phyloP scores from a whole-genome alignment of 2,797 vertebrate species.

The Ctenopoma kingsleyae region DNA sequence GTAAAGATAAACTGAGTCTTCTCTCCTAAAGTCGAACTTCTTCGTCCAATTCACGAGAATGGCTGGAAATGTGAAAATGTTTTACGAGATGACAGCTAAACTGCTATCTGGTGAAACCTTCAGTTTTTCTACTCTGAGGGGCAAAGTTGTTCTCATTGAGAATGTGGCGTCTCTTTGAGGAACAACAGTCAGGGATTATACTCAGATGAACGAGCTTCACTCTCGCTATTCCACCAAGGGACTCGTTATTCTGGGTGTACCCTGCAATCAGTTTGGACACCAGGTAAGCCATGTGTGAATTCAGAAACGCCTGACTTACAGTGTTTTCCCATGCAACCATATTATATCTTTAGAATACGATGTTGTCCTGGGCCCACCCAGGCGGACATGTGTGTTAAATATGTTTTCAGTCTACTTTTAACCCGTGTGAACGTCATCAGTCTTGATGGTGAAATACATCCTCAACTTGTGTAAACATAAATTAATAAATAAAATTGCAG shows the following conservation, averaged over 20 bases:
- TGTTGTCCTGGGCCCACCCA: too few relatives aligned
- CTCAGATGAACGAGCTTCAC: conserved; percentile 92
- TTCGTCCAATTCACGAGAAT: conserved; percentile 38
- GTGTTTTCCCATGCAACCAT: background rate
- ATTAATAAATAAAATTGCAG: background rate
- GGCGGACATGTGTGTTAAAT: background rate
- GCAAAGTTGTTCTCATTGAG: conserved; percentile 89
- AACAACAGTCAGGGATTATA: conserved; percentile 91
- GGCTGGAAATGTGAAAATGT: conserved; percentile 55
- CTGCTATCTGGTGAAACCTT: conserved; percentile 81
- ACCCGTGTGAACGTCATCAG: too few relatives aligned
- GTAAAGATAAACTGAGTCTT: accelerated
- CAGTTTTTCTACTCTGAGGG: conserved; percentile 79
- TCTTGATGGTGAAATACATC: too few relatives aligned
- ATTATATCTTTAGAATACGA: background rate
- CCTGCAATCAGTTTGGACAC: conserved; percentile 95
- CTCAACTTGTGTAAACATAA: too few relatives aligned
- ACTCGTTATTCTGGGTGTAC: conserved; percentile 90
- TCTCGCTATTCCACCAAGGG: conserved; percentile 81
- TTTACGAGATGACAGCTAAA: conserved; percentile 82
- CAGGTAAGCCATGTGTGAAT: conserved; percentile 84
- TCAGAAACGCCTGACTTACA: background rate
- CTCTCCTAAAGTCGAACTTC: background rate
- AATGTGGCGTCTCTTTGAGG: conserved; percentile 97
- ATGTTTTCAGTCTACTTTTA: background rate